Evolutionary conservation across 2,797 vertebrate genomes (phyloP).

Genomic region (Clarias platycephalus): DNA sequence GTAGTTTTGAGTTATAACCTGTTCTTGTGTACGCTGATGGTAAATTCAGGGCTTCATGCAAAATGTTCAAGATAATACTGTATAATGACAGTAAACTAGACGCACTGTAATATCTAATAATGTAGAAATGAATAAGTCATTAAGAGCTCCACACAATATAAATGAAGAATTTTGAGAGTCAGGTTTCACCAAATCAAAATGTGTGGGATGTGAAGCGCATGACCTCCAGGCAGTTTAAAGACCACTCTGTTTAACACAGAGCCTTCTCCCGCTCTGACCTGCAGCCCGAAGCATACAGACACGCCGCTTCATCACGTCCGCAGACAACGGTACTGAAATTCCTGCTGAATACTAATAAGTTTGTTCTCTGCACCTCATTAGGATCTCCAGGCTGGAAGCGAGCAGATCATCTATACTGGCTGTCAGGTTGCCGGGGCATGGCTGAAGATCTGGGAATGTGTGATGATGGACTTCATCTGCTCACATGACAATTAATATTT

Average conservation of each 20-base stretch:
- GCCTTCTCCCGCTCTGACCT: constrained; percentile 33
- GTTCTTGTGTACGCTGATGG: no score
- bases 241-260: constrained; percentile 34
- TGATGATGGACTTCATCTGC: constrained; percentile 27
- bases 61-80: not conserved
- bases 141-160: not conserved
- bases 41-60: not conserved
- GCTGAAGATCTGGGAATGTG: constrained; percentile 24
- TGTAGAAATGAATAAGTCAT: not conserved
- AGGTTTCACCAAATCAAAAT: constrained; percentile 1
- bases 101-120: not conserved
- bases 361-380: constrained; percentile 52
- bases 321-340: constrained; percentile 37
- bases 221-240: constrained; percentile 40
- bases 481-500: constrained; percentile 35
- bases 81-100: not conserved
- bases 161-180: constrained; percentile 21
- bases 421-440: constrained; percentile 35
- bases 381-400: constrained; percentile 41
- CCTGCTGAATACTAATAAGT: constrained; percentile 53
- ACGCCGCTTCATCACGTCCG: constrained; percentile 44
- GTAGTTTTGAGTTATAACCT: not conserved
- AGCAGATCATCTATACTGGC: constrained; percentile 36
- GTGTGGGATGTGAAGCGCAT: constrained; percentile 1
- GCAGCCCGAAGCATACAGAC: constrained; percentile 12